phyloP scores from a whole-genome alignment of 2,113 vertebrate genomes.

The Echinops telfairi region DNA sequence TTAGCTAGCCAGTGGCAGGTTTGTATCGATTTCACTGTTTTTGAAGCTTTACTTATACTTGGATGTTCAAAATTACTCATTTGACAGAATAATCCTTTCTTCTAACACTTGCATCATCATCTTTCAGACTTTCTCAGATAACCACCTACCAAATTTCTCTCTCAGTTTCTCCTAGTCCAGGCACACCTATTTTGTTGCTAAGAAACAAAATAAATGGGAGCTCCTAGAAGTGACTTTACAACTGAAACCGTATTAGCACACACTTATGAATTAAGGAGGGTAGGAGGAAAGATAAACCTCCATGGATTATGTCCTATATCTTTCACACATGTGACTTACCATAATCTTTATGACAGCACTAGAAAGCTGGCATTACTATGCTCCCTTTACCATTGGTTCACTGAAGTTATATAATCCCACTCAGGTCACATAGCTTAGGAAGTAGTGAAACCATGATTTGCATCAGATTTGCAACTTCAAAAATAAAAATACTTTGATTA shows the following conservation, averaged over 20 bases:
- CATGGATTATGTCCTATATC: neutral
- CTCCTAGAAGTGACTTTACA: slow-evolving; percentile 30
- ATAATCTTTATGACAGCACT: neutral
- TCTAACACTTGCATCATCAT: slow-evolving; percentile 35
- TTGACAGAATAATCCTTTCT: slow-evolving; percentile 37
- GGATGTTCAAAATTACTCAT: slow-evolving; percentile 36
- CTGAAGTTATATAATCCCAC: neutral
- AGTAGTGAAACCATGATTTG: neutral
- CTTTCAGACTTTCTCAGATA: slow-evolving; percentile 44
- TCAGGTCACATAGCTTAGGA: slow-evolving; percentile 10
- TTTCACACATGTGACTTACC: slow-evolving; percentile 15
- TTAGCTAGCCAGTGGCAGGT: slow-evolving; percentile 3
- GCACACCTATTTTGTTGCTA: slow-evolving; percentile 61
- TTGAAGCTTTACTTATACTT: slow-evolving; percentile 46
- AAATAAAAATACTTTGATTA: neutral
- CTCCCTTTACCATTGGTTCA: neutral
- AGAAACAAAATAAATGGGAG: slow-evolving; percentile 73
- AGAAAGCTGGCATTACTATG: neutral
- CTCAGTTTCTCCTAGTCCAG: slow-evolving; percentile 35
- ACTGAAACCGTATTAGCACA: slow-evolving; percentile 1
- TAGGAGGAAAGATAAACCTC: slow-evolving; percentile 36
- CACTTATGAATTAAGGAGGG: neutral
- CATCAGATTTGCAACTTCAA: slow-evolving; percentile 1
- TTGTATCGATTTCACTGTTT: neutral
- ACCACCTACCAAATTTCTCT: neutral